Conservation (phyloP, 2,888 invertebrate genomes). For the Polydrusus cervinus region DNA sequence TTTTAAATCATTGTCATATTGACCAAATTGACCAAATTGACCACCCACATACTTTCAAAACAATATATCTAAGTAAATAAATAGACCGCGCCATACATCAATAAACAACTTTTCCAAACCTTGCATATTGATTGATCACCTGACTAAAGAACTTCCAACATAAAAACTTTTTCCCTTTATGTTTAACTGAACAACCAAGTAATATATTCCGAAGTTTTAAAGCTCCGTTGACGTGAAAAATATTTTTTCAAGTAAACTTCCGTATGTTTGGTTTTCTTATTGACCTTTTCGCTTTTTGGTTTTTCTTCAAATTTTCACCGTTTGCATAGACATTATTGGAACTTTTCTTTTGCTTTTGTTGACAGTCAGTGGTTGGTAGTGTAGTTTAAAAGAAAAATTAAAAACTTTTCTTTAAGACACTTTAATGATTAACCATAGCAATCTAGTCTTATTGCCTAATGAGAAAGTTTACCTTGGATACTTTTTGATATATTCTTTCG, state of each 20-base stretch:
- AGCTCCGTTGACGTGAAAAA: conserved; percentile 40
- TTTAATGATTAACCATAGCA: no score
- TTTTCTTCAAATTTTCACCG: conserved; percentile 20
- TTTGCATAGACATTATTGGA: conserved; percentile 9
- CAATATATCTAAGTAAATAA: conserved; percentile 30
- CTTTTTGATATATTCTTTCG: no score
- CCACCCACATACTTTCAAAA: background rate
- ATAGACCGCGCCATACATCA: conserved; percentile 20
- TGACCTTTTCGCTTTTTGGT: conserved; percentile 37
- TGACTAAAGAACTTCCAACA: conserved; percentile 26
- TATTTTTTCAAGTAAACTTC: conserved; percentile 38
- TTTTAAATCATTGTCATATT: no score
- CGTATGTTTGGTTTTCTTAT: conserved; percentile 43
- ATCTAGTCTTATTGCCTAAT: no score
- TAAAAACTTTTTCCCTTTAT: conserved; percentile 25
- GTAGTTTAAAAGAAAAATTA: background rate
- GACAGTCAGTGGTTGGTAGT: background rate
- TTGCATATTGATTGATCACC: conserved; percentile 36
- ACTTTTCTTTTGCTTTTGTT: background rate
- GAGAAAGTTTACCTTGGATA: no score
- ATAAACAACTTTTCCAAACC: conserved; percentile 36
- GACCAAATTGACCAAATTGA: no score
- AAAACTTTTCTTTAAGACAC: no score
- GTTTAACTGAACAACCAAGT: conserved; percentile 28
- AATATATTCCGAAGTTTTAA: conserved; percentile 41